Percentiles rank a stretch among this genome's conserved stretches.
These are phyloP conservation scores for Gymnorhina tibicen DNA, from an alignment of 2,113 vertebrate species.

Conservation along the genomic window DNA sequence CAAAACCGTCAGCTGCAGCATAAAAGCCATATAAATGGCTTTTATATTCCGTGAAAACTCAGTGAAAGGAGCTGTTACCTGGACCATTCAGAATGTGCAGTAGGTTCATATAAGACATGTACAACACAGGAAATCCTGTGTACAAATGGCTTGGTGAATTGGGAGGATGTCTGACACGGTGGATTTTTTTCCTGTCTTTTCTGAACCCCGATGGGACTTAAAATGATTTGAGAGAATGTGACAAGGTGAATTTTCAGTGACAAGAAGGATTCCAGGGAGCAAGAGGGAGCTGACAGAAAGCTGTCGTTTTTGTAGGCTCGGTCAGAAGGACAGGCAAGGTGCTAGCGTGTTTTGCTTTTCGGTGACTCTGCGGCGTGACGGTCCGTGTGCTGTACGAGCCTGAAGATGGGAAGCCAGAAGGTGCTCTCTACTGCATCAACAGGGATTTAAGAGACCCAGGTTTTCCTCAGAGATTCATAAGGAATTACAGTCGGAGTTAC, in stretches of 20 bases:
- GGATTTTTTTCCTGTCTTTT: neutral
- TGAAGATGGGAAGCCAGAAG: neutral
- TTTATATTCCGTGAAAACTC: neutral
- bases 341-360: neutral
- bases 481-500: neutral
- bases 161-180: neutral
- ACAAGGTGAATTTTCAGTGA: neutral
- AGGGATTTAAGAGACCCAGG: neutral
- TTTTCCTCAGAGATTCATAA: neutral
- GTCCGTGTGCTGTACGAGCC: neutral
- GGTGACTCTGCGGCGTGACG: neutral
- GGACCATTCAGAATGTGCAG: neutral
- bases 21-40: neutral
- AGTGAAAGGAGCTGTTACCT: neutral
- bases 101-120: neutral
- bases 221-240: neutral
- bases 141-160: neutral
- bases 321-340: neutral
- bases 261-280: neutral
- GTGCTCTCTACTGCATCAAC: neutral
- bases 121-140: neutral
- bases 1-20: neutral
- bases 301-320: neutral
- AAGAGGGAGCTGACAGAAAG: neutral
- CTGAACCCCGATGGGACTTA: neutral